Conservation (phyloP, 2,888 invertebrate genomes). For the Lycaena phlaeas region DNA sequence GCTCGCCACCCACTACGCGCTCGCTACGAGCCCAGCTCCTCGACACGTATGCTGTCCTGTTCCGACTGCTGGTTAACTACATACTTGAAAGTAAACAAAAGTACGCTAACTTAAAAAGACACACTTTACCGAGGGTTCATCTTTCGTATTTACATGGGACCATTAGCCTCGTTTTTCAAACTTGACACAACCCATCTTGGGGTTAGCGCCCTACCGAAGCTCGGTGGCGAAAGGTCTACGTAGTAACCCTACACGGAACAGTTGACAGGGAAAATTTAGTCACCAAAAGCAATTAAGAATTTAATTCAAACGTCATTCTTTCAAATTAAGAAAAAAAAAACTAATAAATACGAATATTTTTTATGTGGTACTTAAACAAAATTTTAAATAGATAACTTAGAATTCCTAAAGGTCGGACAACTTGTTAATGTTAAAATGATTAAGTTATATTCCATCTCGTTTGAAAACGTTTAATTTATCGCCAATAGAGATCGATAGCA, state of each 20-base stretch:
- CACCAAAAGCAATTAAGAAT: too few relatives aligned
- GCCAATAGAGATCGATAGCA: conserved; percentile 52
- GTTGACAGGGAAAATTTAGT: too few relatives aligned
- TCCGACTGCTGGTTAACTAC: conserved; percentile 18
- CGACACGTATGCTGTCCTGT: conserved; percentile 31
- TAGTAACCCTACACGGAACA: too few relatives aligned
- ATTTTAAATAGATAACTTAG: too few relatives aligned
- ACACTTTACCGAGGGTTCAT: neutral
- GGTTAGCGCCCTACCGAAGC: neutral
- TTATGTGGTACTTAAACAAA: too few relatives aligned
- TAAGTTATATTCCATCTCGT: conserved; percentile 14
- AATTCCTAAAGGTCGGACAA: neutral
- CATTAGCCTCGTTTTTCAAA: neutral
- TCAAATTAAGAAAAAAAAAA: too few relatives aligned
- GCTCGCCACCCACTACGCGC: conserved; percentile 58
- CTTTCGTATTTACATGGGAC: neutral
- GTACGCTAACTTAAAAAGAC: neutral
- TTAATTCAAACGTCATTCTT: too few relatives aligned
- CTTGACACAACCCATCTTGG: neutral
- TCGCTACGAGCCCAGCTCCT: conserved; percentile 29
- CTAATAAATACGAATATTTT: too few relatives aligned
- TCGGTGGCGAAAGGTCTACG: too few relatives aligned
- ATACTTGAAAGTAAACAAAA: neutral
- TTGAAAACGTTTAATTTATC: conserved; percentile 54
- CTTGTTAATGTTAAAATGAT: conserved; percentile 6